Evolutionary conservation across 2,113 vertebrate species (phyloP), one percentile per base, ranked within the genome.

Genomic region (Erinaceus europaeus): DNA sequence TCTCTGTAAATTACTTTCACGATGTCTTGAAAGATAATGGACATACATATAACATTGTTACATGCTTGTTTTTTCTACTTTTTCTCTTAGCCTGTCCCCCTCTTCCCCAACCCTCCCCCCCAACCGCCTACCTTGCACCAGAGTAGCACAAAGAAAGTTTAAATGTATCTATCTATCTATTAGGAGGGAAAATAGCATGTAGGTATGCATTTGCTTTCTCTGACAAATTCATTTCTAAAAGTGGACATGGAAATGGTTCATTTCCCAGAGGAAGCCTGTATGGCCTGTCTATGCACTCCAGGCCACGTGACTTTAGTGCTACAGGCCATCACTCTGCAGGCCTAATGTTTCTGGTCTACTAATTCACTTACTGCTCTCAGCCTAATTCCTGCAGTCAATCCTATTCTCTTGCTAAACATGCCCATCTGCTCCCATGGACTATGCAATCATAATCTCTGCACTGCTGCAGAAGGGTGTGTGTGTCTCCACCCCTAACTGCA

Each of bases 321-420:
- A 23, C 7, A 15, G 1, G 4, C 42, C 42, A 21, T n/a, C 2
- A 4, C 20, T 38, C n/a, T 14, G 40, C 0, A 25, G 21, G 8
- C 17, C 38, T 17, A 18, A 59, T 8, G n/a, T 5, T 15, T 44
- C 38, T 18, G 40, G 21, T 8, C 29, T 50, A 42, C 34, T 17
- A 9, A 83, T n/a, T 36, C 57, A 21, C n/a, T 36, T 13, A 20
- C 40, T 21, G 36, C 40, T 50, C 23, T 55, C 27, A 11, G 23
- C 11, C 42, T 69, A 36, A 81, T 74, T 73, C 65, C 48, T 29
- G 2, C 25, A 34, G 20, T n/a, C 53, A 59, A 40, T 65, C 57
- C 69, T 71, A 9, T 65, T 77, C 36, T 67, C 21, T 48, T 42
- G 42, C 53, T 82, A 55, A 79, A 48, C 38, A 29, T 0, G 10